Evolutionary conservation across 1,140 invertebrate genomes (phyloP), one percentile per base, ranked within the genome.

Genomic region (Neuroterus valhalla): DNA sequence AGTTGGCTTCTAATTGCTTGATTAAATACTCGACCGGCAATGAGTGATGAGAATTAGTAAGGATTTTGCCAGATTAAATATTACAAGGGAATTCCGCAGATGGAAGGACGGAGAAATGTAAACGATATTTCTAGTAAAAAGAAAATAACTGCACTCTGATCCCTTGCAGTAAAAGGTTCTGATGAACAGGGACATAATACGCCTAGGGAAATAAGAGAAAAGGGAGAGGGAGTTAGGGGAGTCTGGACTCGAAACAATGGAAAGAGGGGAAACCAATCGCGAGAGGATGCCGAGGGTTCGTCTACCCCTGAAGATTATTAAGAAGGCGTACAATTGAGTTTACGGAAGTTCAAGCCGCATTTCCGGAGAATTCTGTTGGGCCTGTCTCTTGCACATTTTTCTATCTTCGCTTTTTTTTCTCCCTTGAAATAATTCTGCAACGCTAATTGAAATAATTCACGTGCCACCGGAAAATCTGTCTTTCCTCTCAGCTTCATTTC

Each of bases 221-320:
- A 12, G 12, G 14, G 46, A 21, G 66, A 66, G 26, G 10, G n/a
- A n/a, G n/a, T n/a, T n/a, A n/a, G n/a, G n/a, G n/a, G n/a, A n/a
- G n/a, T n/a, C 52, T 48, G 69, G 21, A 68, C 55, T 31, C 21
- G 46, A 73, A 76, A 69, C 62, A 78, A 78, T 68, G 75, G 75
- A 75, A 76, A 21, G 45, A 69, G 68, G 67, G 52, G 77, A 77
- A 78, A 76, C 71, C 75, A 82, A 82, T 82, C 73, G 73, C 19
- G 31, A 66, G 66, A 17, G 72, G 48, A 72, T 69, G 66, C 43
- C 46, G 68, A 74, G 68, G 70, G 67, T 45, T 70, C 70, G 45
- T 50, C 42, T 68, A 71, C 73, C 73, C 66, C 55, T 75, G 66
- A 74, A 75, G 78, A 75, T 81, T 83, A 81, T 80, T 83, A 83